Percentiles rank a stretch among this genome's conserved stretches.
Conservation (phyloP, 2,797 vertebrate genomes). For the Notamacropus eugenii region DNA sequence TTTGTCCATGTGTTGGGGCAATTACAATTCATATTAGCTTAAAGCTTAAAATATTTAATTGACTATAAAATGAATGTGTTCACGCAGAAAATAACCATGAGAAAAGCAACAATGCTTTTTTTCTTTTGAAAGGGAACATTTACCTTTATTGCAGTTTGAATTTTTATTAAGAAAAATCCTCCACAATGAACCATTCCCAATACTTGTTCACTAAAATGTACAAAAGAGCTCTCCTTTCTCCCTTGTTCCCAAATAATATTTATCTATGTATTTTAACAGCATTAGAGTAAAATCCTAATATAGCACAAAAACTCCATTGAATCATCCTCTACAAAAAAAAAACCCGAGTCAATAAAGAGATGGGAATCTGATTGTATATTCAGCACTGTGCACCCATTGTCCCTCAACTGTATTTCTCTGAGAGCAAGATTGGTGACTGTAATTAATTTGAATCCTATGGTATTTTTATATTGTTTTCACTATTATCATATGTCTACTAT, state of each 20-base stretch:
- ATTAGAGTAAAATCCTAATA: background rate
- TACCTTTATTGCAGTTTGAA: background rate
- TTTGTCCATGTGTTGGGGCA: constrained; percentile 48
- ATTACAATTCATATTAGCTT: constrained; percentile 47
- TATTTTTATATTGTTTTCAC: background rate
- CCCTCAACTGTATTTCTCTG: background rate
- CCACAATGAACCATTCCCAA: background rate
- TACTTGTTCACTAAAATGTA: background rate
- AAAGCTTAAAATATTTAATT: constrained; percentile 61
- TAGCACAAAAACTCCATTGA: background rate
- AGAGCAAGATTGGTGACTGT: background rate
- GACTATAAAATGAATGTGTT: constrained; percentile 55
- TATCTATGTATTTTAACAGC: background rate
- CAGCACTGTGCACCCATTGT: background rate
- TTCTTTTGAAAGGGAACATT: background rate
- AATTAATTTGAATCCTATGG: background rate
- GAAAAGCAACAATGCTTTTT: constrained; percentile 12
- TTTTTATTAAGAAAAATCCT: background rate
- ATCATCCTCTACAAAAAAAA: background rate
- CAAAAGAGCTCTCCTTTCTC: background rate
- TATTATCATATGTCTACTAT: background rate
- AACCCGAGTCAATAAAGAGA: background rate
- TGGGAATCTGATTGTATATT: background rate
- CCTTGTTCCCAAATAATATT: background rate
- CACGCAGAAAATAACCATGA: constrained; percentile 33